Conservation (phyloP, 2,888 invertebrate species). For the Tipula vernalis region DNA sequence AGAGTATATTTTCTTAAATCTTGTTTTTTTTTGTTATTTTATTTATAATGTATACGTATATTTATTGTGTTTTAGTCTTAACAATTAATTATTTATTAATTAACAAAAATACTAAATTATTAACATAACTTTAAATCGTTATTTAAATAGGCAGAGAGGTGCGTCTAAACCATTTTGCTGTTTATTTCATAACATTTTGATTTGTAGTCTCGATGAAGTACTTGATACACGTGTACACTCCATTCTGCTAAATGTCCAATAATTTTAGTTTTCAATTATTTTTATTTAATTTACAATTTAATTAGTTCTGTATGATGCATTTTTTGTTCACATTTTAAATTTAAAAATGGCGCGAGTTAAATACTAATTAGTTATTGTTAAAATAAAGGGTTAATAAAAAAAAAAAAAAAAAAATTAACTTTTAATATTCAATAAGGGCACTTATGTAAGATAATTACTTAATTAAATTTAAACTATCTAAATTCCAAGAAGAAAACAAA, state of each 20-base stretch:
- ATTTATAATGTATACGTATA: background rate
- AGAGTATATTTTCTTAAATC: background rate
- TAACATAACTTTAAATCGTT: background rate
- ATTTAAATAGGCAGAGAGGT: background rate
- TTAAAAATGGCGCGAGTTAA: background rate
- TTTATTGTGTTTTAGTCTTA: background rate
- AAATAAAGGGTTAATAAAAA: background rate
- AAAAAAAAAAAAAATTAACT: background rate
- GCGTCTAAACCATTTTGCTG: background rate
- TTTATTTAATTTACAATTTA: background rate
- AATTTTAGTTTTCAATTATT: background rate
- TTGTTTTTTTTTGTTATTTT: background rate
- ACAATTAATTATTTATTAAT: background rate
- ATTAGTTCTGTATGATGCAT: background rate
- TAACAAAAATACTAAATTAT: background rate
- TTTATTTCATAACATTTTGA: background rate
- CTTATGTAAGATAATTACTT: background rate
- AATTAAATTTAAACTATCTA: background rate
- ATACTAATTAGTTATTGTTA: background rate
- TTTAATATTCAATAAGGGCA: background rate
- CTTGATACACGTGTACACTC: background rate
- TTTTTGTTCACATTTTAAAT: background rate
- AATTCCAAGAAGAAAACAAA: background rate
- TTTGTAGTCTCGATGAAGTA: background rate
- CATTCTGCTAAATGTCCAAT: background rate